Evolutionary conservation across 2,113 vertebrate species (phyloP).

Genomic region (Triplophysa tibetana): DNA sequence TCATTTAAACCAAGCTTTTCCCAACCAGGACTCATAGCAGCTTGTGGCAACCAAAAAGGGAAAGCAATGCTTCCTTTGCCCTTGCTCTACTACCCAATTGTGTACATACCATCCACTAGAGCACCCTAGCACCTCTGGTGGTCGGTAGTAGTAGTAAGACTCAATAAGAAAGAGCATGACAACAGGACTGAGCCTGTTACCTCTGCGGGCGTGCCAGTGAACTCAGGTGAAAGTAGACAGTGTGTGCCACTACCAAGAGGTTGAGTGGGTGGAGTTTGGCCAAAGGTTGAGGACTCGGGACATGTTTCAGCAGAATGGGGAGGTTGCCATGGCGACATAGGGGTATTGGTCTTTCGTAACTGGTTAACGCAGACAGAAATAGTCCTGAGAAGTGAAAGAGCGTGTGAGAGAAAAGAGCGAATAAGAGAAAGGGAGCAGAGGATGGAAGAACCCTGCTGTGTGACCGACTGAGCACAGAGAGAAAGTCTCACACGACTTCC

Average conservation of each 20-base stretch:
- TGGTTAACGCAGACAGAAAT: constrained; percentile 47
- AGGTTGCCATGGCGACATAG: constrained; percentile 50
- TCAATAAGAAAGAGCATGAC: too few relatives aligned
- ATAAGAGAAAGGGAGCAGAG: constrained; percentile 17
- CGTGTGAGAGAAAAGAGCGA: constrained; percentile 34
- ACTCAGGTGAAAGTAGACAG: background rate
- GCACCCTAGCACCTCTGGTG: too few relatives aligned
- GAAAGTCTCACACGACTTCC: background rate
- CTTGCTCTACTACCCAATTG: too few relatives aligned
- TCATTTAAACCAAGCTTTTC: too few relatives aligned
- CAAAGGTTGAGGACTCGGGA: constrained; percentile 13
- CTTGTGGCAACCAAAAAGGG: too few relatives aligned
- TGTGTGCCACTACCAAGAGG: background rate
- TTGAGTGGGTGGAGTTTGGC: constrained; percentile 19
- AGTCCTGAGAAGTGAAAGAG: constrained; percentile 43
- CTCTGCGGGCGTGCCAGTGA: constrained; percentile 11
- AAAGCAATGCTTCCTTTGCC: too few relatives aligned
- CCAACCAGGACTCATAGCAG: too few relatives aligned
- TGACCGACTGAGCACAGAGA: constrained; percentile 16
- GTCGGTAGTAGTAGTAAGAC: too few relatives aligned
- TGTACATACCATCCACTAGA: too few relatives aligned
- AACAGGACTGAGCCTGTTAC: too few relatives aligned
- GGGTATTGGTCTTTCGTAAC: constrained; percentile 45
- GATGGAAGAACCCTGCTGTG: constrained; percentile 40
- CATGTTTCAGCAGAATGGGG: constrained; percentile 41